These are phyloP conservation scores for Notolabrus celidotus DNA, from an alignment of 2,797 vertebrate species.

Conservation along the genomic window DNA sequence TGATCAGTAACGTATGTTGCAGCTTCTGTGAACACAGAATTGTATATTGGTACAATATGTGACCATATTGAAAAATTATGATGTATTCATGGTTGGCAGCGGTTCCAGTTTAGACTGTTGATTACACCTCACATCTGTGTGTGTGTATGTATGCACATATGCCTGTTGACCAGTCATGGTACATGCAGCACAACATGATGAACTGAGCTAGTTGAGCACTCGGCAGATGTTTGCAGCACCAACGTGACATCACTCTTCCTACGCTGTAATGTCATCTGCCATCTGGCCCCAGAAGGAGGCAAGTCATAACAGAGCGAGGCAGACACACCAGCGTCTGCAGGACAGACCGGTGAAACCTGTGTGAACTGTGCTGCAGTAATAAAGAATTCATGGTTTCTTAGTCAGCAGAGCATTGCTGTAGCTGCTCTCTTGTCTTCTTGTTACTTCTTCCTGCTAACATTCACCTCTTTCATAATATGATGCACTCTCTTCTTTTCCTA, in stretches of 20 bases:
- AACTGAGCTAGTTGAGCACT: conserved; percentile 26
- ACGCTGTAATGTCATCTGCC: conserved; percentile 65
- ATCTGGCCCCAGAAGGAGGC: conserved; percentile 61
- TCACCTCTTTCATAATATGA: background rate
- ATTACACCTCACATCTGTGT: conserved; percentile 43
- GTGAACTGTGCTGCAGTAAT: conserved; percentile 14
- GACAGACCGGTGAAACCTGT: conserved; percentile 19
- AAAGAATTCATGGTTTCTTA: conserved; percentile 21
- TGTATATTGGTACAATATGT: background rate
- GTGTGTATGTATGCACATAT: conserved; percentile 4
- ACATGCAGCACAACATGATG: conserved; percentile 26
- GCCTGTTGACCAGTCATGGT: conserved; percentile 42
- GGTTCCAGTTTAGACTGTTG: background rate
- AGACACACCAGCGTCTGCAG: conserved; percentile 31
- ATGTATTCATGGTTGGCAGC: background rate
- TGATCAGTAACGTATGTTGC: background rate
- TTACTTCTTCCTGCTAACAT: background rate
- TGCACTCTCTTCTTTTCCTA: background rate
- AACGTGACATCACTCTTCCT: conserved; percentile 62
- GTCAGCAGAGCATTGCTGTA: background rate
- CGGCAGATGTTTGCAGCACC: conserved; percentile 64
- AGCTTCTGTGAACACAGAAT: background rate
- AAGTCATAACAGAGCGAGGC: conserved; percentile 23
- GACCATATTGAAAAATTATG: background rate
- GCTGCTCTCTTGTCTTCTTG: background rate